Percentiles rank a stretch among this genome's conserved stretches.
phyloP scores from a whole-genome alignment of 2,888 invertebrate species.

The Hypselothyrea guttata region DNA sequence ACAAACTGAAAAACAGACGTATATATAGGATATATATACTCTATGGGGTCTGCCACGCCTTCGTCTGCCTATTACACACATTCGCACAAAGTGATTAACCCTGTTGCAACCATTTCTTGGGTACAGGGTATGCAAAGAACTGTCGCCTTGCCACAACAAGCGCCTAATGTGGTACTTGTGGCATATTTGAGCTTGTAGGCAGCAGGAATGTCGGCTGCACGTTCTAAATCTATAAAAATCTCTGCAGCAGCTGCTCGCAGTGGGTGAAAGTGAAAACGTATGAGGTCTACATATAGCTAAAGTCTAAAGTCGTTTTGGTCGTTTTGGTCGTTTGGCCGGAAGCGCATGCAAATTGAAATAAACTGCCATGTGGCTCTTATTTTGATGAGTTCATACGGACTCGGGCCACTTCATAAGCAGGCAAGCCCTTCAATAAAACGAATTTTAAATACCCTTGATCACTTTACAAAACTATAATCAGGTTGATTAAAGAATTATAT shows the following conservation, averaged over 20 bases:
- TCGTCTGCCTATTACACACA: too few species aligned
- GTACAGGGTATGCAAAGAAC: too few species aligned
- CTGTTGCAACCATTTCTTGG: too few species aligned
- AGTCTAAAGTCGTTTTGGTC: too few species aligned
- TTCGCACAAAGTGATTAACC: too few species aligned
- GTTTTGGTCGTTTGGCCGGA: constrained; percentile 62
- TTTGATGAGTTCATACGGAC: constrained; percentile 32
- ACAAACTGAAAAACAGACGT: too few species aligned
- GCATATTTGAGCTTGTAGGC: constrained; percentile 43
- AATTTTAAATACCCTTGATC: constrained; percentile 4
- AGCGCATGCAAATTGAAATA: constrained; percentile 63
- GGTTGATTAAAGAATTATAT: too few species aligned
- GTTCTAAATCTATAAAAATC: constrained; percentile 58
- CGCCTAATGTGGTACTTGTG: constrained; percentile 20
- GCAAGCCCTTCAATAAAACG: constrained; percentile 5
- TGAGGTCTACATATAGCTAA: constrained; percentile 31
- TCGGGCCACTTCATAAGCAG: constrained; percentile 10
- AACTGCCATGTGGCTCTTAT: constrained; percentile 40
- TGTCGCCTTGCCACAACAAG: constrained; percentile 33
- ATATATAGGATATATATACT: too few species aligned
- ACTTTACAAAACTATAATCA: too few species aligned
- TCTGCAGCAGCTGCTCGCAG: constrained; percentile 58
- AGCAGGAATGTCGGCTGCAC: constrained; percentile 41
- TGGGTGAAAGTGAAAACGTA: constrained; percentile 61
- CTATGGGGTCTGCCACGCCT: too few species aligned